Percentiles rank a stretch among this genome's conserved stretches.
Conservation (phyloP, 2,888 invertebrate species). For the Heterodera filipjevi region DNA sequence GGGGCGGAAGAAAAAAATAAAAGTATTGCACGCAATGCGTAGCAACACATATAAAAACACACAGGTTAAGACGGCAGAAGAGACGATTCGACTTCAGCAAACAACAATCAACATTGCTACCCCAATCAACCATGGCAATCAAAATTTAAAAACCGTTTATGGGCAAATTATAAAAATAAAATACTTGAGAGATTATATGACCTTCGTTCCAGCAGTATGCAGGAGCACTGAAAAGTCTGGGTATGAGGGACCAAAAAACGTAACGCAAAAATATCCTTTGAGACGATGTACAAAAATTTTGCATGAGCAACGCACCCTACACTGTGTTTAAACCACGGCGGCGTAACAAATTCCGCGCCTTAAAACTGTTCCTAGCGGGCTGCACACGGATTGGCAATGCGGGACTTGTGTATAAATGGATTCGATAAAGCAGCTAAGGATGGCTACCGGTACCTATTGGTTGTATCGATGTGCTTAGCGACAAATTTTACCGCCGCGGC, state of each 20-base stretch:
- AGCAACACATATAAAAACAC: constrained; percentile 15
- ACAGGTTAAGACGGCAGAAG: background rate
- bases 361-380: background rate
- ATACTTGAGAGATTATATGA: constrained; percentile 12
- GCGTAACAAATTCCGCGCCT: background rate
- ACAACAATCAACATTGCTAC: too few relatives aligned
- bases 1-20: background rate
- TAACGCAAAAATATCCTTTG: constrained; percentile 4
- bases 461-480: background rate
- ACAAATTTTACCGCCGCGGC: background rate
- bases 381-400: constrained; percentile 18
- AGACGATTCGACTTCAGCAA: too few relatives aligned
- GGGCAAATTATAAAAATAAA: constrained; percentile 10
- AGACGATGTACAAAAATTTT: constrained; percentile 10
- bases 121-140: too few relatives aligned
- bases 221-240: constrained; percentile 6
- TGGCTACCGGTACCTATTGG: background rate
- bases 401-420: background rate
- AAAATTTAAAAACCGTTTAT: background rate
- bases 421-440: background rate
- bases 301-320: background rate
- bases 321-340: background rate
- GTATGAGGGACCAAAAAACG: background rate
- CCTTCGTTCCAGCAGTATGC: constrained; percentile 16
- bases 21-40: background rate